A percentile compares a stretch with the other conserved stretches of the same genome.
phyloP scores from a whole-genome alignment of 2,113 vertebrate genomes.

The Apus apus region DNA sequence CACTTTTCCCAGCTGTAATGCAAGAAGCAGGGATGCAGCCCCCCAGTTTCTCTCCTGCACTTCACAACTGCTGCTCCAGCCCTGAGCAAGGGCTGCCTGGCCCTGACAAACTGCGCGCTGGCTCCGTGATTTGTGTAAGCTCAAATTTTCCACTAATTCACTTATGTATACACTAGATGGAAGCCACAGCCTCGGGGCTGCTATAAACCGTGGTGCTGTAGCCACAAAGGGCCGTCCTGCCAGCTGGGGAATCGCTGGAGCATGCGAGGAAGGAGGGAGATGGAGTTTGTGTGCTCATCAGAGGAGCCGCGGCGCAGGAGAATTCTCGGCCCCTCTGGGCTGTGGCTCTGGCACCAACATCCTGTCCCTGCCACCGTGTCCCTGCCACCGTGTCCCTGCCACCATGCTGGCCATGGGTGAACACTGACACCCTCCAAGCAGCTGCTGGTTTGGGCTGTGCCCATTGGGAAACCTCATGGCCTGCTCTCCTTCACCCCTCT shows the following conservation, averaged over 20 bases:
- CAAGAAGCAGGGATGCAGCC: not conserved
- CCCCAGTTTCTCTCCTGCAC: not conserved
- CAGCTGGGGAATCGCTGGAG: slow-evolving; percentile 35
- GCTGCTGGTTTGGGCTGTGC: not conserved
- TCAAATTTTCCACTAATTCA: slow-evolving; percentile 63
- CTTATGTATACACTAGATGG: slow-evolving; percentile 27
- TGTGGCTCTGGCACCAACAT: rapidly evolving
- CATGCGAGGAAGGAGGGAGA: not conserved
- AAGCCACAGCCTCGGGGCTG: slow-evolving; percentile 57
- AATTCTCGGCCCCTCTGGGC: not conserved
- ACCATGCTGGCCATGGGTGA: rapidly evolving
- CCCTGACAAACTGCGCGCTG: not conserved
- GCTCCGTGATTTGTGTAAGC: slow-evolving; percentile 45
- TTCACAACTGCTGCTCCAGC: not conserved
- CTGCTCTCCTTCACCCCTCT: not conserved
- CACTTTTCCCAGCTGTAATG: not conserved
- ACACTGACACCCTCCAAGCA: not conserved
- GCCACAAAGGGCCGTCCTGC: not conserved
- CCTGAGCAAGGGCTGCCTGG: not conserved
- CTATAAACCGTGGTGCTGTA: slow-evolving; percentile 41
- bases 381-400: rapidly evolving
- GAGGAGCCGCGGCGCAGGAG: not conserved
- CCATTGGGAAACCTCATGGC: not conserved
- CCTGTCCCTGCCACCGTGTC: rapidly evolving
- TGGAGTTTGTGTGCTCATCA: not conserved